These are phyloP conservation scores for Callinectes sapidus DNA, from an alignment of 2,888 invertebrate genomes.

Conservation along the genomic window DNA sequence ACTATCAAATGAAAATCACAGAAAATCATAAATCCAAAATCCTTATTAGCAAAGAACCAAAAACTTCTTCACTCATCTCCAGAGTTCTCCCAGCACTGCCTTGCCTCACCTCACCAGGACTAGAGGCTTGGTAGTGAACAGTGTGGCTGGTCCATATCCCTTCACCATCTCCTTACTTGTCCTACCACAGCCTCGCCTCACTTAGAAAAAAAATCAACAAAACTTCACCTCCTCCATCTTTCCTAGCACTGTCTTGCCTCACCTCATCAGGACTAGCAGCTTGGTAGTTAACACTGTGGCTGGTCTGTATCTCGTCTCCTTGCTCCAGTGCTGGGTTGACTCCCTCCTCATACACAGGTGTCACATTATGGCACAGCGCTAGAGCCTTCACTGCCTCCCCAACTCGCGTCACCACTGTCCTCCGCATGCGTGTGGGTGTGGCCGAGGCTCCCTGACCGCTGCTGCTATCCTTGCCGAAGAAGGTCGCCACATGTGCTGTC, in stretches of 20 bases:
- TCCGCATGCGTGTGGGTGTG: constrained; percentile 71
- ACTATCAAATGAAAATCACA: no score
- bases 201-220: no score
- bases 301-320: constrained; percentile 45
- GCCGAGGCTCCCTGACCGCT: not conserved
- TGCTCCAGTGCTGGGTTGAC: constrained; percentile 51
- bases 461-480: constrained; percentile 55
- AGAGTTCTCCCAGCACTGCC: no score
- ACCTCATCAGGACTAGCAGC: constrained; percentile 86
- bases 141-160: no score
- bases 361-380: constrained; percentile 98
- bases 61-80: no score
- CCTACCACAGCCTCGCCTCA: no score
- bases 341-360: constrained; percentile 89
- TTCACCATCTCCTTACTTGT: no score
- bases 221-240: no score
- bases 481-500: constrained; percentile 55
- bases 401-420: constrained; percentile 80
- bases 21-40: no score
- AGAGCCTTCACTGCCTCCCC: constrained; percentile 94
- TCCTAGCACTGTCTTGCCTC: not conserved
- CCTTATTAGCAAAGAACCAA: no score
- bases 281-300: constrained; percentile 79
- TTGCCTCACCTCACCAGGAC: no score
- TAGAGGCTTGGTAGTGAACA: no score